phyloP scores from a whole-genome alignment of 2,113 vertebrate species.

The Lepidothrix coronata region DNA sequence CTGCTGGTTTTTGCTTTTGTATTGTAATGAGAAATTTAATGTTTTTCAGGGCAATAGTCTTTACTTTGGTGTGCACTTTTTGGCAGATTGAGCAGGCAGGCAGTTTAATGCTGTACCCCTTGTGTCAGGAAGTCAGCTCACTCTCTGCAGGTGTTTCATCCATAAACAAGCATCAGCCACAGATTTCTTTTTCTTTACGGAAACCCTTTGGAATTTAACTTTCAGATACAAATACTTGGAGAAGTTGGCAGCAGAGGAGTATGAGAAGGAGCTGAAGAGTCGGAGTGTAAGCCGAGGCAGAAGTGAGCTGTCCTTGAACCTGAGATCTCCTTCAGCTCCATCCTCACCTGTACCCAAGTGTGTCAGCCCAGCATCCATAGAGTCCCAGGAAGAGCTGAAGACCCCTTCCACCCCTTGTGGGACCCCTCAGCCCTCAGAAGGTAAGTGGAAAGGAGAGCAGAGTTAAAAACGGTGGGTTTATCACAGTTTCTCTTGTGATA shows the following conservation, averaged over 20 bases:
- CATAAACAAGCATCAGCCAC: conserved; percentile 74
- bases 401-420: conserved; percentile 10
- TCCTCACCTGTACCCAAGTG: conserved; percentile 66
- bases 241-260: conserved; percentile 86
- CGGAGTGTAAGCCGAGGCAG: conserved; percentile 78
- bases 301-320: conserved; percentile 89
- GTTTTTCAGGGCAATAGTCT: conserved; percentile 51
- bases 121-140: conserved; percentile 68
- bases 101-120: conserved; percentile 30
- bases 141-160: conserved; percentile 76
- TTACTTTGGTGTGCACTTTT: conserved; percentile 11
- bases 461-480: not conserved
- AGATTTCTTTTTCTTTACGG: conserved; percentile 76
- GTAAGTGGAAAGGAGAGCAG: conserved; percentile 69
- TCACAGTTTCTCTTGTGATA: not conserved
- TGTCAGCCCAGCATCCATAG: conserved; percentile 66
- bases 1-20: conserved; percentile 27
- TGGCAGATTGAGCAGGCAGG: conserved; percentile 47
- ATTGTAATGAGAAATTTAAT: conserved; percentile 59
- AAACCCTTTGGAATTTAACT: conserved; percentile 81
- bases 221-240: conserved; percentile 94
- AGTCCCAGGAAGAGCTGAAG: conserved; percentile 72
- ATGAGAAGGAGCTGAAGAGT: conserved; percentile 84
- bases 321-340: conserved; percentile 78
- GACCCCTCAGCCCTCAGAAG: conserved; percentile 62